These are phyloP conservation scores for Andricus quercusramuli DNA, from an alignment of 2,888 invertebrate genomes.

Conservation along the genomic window DNA sequence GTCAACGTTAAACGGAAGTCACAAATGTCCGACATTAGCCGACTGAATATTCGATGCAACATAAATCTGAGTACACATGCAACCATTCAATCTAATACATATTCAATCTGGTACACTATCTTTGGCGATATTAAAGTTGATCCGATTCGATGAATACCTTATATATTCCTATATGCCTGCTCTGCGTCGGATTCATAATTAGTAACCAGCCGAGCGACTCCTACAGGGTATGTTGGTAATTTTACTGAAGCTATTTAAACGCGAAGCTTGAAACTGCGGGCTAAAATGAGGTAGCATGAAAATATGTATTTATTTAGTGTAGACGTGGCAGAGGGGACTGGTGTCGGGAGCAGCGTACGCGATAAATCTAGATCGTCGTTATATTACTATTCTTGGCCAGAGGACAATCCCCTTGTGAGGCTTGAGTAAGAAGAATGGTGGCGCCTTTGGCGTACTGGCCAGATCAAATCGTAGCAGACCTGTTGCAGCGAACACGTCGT, in stretches of 20 bases:
- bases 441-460: conserved; percentile 58
- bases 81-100: conserved; percentile 1
- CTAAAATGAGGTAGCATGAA: not conserved
- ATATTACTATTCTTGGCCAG: conserved; percentile 17
- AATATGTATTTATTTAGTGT: conserved; percentile 13
- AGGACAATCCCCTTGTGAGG: conserved; percentile 21
- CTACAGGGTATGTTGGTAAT: not conserved
- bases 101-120: conserved; percentile 3
- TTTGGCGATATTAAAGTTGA: not conserved
- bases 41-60: conserved; percentile 5
- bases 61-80: not conserved
- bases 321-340: not conserved
- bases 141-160: conserved; percentile 1
- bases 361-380: conserved; percentile 33
- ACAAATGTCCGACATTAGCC: not conserved
- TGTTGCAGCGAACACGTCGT: conserved; percentile 64
- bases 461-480: conserved; percentile 64
- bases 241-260: not conserved
- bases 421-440: conserved; percentile 20
- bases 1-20: not conserved
- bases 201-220: not conserved
- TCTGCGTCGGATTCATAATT: not conserved
- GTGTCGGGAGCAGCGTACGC: not conserved
- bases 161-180: not conserved
- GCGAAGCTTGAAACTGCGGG: not conserved